phyloP scores from a whole-genome alignment of 2,888 invertebrate species.

The Eupithecia exiguata region DNA sequence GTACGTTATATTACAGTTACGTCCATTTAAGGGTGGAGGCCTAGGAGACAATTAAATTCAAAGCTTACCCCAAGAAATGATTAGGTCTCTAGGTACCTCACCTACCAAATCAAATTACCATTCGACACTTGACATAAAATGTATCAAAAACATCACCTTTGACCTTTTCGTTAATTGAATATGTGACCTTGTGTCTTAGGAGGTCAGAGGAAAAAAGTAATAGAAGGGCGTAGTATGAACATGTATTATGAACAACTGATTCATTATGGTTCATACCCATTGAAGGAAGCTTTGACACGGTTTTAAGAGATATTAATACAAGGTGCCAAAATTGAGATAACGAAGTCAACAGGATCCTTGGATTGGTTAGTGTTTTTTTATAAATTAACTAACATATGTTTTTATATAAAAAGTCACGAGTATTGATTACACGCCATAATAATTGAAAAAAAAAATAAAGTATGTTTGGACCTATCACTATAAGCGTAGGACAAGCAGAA shows the following conservation, averaged over 20 bases:
- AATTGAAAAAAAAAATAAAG: too few relatives aligned
- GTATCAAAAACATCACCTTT: conserved; percentile 25
- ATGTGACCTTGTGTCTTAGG: conserved; percentile 11
- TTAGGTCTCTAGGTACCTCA: neutral
- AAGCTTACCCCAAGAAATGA: neutral
- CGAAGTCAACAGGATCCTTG: neutral
- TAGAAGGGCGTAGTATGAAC: neutral
- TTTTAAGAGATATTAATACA: neutral
- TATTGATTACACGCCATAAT: neutral
- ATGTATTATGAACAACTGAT: neutral
- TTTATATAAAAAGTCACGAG: neutral
- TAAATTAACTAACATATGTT: neutral
- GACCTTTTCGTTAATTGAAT: conserved; percentile 29
- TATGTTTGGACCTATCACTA: too few relatives aligned
- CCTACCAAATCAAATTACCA: neutral
- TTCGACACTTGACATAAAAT: conserved; percentile 13
- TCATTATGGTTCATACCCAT: neutral
- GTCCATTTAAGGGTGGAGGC: neutral
- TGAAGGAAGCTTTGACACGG: neutral
- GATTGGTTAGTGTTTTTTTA: neutral
- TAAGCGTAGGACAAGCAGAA: too few relatives aligned
- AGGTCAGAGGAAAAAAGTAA: conserved; percentile 2
- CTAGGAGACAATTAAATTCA: neutral
- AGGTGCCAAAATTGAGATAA: neutral
- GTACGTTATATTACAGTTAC: neutral